A percentile compares a stretch with the other conserved stretches of the same genome.
phyloP scores from a whole-genome alignment of 2,797 vertebrate species.

The Lutjanus campechanus region DNA sequence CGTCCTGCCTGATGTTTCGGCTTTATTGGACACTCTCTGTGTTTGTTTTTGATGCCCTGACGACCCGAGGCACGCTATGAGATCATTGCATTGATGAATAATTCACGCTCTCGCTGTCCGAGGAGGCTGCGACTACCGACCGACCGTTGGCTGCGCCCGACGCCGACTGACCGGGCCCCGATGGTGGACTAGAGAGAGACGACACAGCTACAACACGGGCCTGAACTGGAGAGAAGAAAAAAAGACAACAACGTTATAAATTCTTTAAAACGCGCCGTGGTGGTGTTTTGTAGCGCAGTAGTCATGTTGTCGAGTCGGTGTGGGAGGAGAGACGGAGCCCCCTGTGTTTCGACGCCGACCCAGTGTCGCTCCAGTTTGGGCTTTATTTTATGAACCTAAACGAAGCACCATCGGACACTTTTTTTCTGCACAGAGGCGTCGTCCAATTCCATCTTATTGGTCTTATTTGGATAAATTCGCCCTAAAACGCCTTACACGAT shows the following conservation, averaged over 20 bases:
- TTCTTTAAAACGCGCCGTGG: neutral
- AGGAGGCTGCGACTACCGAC: constrained; percentile 59
- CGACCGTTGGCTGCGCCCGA: constrained; percentile 62
- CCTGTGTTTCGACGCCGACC: constrained; percentile 60
- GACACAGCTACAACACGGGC: constrained; percentile 21
- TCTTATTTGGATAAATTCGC: constrained; percentile 23
- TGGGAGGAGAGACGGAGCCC: constrained; percentile 77
- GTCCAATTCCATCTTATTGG: constrained; percentile 1
- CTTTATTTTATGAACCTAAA: constrained; percentile 49
- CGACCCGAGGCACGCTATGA: constrained; percentile 36
- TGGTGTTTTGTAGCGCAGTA: constrained; percentile 57
- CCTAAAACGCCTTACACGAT: constrained; percentile 44
- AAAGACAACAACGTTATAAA: neutral
- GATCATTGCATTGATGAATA: constrained; percentile 78
- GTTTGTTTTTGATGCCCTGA: constrained; percentile 28
- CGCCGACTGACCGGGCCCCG: constrained; percentile 61
- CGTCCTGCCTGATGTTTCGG: neutral
- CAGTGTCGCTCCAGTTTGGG: constrained; percentile 58
- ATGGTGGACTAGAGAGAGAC: constrained; percentile 72
- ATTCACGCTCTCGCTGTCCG: constrained; percentile 68
- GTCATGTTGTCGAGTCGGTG: constrained; percentile 83
- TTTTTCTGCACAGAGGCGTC: constrained; percentile 5
- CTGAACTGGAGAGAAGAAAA: neutral
- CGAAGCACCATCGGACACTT: constrained; percentile 19
- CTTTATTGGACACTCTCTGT: neutral